These are phyloP conservation scores for Pterophyllum scalare DNA, from an alignment of 2,113 vertebrate genomes.

Conservation along the genomic window DNA sequence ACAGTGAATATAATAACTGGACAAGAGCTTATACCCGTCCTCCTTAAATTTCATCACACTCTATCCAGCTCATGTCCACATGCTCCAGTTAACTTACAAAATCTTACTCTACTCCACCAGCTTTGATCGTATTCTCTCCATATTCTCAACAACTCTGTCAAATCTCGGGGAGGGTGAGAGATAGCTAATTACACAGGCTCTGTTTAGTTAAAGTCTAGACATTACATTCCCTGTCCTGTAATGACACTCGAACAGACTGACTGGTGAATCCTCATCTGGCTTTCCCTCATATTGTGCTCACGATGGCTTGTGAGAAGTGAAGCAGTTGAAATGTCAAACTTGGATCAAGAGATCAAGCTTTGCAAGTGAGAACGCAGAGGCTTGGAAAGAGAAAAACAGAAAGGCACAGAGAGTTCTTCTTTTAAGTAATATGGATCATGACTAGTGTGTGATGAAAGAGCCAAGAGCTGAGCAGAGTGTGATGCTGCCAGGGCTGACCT, in stretches of 20 bases:
- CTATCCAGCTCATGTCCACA: constrained; percentile 47
- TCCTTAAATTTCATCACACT: constrained; percentile 25
- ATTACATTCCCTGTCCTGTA: constrained; percentile 8
- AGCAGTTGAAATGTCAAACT: constrained; percentile 6
- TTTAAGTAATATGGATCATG: constrained; percentile 12
- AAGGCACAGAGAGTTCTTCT: neutral
- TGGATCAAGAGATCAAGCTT: neutral
- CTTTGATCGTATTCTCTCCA: neutral
- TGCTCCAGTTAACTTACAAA: constrained; percentile 16
- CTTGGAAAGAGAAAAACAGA: neutral
- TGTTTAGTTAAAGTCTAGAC: constrained; percentile 68
- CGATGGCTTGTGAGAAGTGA: neutral
- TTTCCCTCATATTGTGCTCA: neutral
- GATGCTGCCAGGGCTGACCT: constrained; percentile 37
- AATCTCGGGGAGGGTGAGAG: constrained; percentile 10
- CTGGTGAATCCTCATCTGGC: neutral
- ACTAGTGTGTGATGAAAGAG: neutral
- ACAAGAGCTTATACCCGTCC: constrained; percentile 7
- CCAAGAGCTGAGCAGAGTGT: constrained; percentile 18
- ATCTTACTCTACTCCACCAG: constrained; percentile 11
- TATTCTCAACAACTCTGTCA: constrained; percentile 18
- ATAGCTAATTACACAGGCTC: constrained; percentile 37
- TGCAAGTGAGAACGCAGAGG: neutral
- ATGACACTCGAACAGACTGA: constrained; percentile 14
- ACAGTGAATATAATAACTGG: constrained; percentile 17